These are phyloP conservation scores for Entomobrya multifasciata DNA, from an alignment of 2,888 invertebrate genomes.

Conservation along the genomic window DNA sequence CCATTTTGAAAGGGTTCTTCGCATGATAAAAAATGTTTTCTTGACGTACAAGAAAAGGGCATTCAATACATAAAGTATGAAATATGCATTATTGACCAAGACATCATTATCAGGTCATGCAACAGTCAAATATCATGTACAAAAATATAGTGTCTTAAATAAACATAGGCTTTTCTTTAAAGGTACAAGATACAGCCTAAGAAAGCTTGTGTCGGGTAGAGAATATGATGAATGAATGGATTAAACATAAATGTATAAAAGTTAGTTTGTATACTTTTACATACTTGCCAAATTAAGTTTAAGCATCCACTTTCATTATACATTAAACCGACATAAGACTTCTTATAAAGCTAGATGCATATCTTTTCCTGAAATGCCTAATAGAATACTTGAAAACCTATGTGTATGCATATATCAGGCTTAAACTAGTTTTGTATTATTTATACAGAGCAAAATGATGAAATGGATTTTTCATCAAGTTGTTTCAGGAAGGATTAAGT, in stretches of 20 bases:
- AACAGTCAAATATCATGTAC: slow-evolving; percentile 30
- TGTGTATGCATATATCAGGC: neutral
- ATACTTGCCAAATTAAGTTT: neutral
- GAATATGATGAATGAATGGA: neutral
- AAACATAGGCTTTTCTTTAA: neutral
- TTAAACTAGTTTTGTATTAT: too few species aligned
- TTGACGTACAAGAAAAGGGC: slow-evolving; percentile 8
- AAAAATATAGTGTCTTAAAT: neutral
- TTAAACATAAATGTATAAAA: too few species aligned
- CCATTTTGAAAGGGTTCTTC: neutral
- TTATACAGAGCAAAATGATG: too few species aligned
- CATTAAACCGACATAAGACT: too few species aligned
- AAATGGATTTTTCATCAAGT: slow-evolving; percentile 59
- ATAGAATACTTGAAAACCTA: neutral
- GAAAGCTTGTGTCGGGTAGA: neutral
- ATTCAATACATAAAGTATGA: neutral
- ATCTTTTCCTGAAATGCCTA: too few species aligned
- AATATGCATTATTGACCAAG: slow-evolving; percentile 35
- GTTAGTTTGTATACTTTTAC: neutral
- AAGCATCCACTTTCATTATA: neutral
- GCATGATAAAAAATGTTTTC: neutral
- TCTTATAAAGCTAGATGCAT: too few species aligned
- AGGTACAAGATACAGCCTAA: too few species aligned
- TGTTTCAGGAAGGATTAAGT: slow-evolving; percentile 48
- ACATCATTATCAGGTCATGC: slow-evolving; percentile 47